phyloP scores from a whole-genome alignment of 2,888 invertebrate species.

The Plebejus anna region DNA sequence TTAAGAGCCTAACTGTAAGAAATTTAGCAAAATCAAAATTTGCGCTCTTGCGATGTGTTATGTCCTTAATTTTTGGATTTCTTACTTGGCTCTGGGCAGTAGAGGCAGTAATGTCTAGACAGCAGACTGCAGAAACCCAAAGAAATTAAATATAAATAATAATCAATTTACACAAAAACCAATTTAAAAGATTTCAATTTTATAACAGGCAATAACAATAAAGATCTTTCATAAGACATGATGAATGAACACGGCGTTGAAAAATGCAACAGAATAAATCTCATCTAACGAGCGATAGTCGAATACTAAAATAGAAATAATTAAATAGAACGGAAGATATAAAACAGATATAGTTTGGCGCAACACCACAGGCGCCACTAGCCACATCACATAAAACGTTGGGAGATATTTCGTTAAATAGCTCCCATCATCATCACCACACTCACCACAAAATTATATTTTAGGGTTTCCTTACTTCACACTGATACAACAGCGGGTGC shows the following conservation, averaged over 20 bases:
- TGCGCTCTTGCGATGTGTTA: too few relatives aligned
- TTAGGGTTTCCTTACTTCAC: too few relatives aligned
- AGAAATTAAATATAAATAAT: too few relatives aligned
- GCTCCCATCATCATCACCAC: not conserved
- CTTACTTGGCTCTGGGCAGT: too few relatives aligned
- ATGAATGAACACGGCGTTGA: not conserved
- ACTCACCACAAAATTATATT: too few relatives aligned
- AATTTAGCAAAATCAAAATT: too few relatives aligned
- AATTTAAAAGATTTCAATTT: not conserved
- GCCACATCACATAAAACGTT: slow-evolving; percentile 6
- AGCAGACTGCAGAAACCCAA: too few relatives aligned
- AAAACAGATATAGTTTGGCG: slow-evolving; percentile 41
- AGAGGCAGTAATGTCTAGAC: too few relatives aligned
- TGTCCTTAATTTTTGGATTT: too few relatives aligned
- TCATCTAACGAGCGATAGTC: slow-evolving; percentile 45
- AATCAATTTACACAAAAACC: not conserved
- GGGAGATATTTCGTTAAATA: slow-evolving; percentile 8
- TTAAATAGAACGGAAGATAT: slow-evolving; percentile 67
- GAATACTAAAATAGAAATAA: slow-evolving; percentile 61
- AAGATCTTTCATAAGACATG: slow-evolving; percentile 5
- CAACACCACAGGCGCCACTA: slow-evolving; percentile 21
- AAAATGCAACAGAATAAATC: slow-evolving; percentile 26
- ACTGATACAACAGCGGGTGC: too few relatives aligned
- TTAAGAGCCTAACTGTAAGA: not conserved
- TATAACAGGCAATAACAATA: not conserved